These are phyloP conservation scores for Poeciliopsis infans DNA, from an alignment of 2,797 vertebrate genomes.

Conservation along the genomic window DNA sequence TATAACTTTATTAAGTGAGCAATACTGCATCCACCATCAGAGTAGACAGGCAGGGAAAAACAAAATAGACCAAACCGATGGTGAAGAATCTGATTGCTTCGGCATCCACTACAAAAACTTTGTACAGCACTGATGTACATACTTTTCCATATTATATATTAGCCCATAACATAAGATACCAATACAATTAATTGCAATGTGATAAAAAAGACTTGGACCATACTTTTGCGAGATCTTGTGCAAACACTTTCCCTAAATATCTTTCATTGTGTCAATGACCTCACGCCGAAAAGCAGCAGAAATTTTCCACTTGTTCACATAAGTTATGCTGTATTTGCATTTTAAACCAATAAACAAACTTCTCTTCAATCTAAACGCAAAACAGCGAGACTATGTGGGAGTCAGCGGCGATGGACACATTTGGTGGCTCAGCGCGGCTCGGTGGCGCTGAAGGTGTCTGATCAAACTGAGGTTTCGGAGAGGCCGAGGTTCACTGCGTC, in stretches of 20 bases:
- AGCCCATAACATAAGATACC: background rate
- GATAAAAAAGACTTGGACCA: background rate
- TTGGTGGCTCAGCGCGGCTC: background rate
- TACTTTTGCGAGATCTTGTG: background rate
- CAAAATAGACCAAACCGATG: background rate
- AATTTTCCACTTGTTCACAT: background rate
- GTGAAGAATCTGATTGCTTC: background rate
- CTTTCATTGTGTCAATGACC: background rate
- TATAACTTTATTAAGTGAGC: background rate
- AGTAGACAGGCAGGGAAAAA: background rate
- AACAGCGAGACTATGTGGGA: background rate
- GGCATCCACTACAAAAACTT: background rate
- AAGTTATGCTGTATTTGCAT: background rate
- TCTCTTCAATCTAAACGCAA: slow-evolving; percentile 5
- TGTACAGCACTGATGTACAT: background rate
- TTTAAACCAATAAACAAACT: background rate
- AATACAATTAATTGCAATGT: background rate
- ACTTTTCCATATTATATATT: background rate
- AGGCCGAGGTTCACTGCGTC: slow-evolving; percentile 1
- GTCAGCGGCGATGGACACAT: slow-evolving; percentile 1
- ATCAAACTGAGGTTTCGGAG: slow-evolving; percentile 7
- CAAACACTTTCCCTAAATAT: background rate
- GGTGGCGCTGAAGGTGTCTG: background rate
- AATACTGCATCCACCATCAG: background rate
- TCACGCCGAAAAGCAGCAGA: background rate